Evolutionary conservation across 2,888 invertebrate species (phyloP).

Genomic region (Rhopalosiphum nymphaeae): DNA sequence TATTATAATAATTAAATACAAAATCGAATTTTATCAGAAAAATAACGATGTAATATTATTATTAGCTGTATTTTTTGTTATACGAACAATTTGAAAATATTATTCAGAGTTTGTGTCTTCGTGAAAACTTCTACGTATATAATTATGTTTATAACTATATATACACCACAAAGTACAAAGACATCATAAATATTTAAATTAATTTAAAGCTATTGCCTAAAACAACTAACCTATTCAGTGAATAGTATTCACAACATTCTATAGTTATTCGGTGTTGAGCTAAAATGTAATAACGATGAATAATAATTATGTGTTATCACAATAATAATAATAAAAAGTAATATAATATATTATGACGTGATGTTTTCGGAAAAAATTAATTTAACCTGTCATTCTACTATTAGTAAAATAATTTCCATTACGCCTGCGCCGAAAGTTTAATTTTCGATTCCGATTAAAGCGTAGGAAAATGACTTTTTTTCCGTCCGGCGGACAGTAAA

Average conservation of each 20-base stretch:
- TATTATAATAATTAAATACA: neutral
- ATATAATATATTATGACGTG: neutral
- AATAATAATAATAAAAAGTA: neutral
- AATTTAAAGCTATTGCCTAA: neutral
- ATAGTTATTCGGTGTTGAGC: neutral
- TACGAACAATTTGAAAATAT: neutral
- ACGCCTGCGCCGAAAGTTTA: neutral
- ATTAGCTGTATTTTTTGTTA: neutral
- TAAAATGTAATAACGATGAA: neutral
- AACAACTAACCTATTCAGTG: neutral
- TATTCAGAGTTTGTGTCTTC: neutral
- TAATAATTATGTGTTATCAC: neutral
- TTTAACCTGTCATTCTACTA: neutral
- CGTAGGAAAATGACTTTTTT: neutral
- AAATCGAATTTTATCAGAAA: neutral
- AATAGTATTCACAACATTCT: no score
- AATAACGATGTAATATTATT: neutral
- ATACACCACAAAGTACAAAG: no score
- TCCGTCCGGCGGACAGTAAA: neutral
- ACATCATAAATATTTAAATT: neutral
- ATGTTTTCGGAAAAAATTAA: neutral
- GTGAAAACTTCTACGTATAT: neutral
- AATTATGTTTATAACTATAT: neutral
- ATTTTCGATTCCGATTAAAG: neutral
- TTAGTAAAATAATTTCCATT: neutral